Conservation (phyloP, 2,113 vertebrate species). For the Gobio gobio region DNA sequence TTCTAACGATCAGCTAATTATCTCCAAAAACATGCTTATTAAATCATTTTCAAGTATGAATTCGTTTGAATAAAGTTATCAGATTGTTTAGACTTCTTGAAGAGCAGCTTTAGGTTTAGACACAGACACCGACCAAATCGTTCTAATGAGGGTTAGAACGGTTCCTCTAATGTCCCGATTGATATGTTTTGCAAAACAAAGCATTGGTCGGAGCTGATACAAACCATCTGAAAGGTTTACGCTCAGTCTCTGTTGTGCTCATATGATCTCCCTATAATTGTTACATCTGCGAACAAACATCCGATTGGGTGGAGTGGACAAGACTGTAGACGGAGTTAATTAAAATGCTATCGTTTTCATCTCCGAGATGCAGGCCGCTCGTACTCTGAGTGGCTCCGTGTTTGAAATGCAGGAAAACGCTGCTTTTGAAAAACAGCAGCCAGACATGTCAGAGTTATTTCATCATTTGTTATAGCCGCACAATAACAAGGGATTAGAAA, state of each 20-base stretch:
- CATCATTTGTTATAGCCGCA: constrained; percentile 27
- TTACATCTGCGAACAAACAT: constrained; percentile 56
- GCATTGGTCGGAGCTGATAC: constrained; percentile 45
- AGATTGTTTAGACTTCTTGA: constrained; percentile 9
- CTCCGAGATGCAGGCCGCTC: constrained; percentile 20
- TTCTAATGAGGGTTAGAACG: constrained; percentile 44
- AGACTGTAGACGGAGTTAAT: constrained; percentile 51
- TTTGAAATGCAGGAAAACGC: constrained; percentile 47
- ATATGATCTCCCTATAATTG: constrained; percentile 40
- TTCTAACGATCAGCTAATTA: constrained; percentile 11
- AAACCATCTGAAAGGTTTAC: constrained; percentile 48
- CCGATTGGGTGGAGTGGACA: constrained; percentile 39
- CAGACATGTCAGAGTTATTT: constrained; percentile 36
- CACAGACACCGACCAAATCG: constrained; percentile 14
- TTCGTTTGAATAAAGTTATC: constrained; percentile 8
- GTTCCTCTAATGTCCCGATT: constrained; percentile 38
- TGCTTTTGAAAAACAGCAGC: constrained; percentile 39
- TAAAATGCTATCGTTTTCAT: constrained; percentile 59
- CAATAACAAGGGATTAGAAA: constrained; percentile 38
- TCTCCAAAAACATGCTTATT: not conserved
- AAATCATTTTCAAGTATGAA: not conserved
- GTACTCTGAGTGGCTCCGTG: constrained; percentile 6
- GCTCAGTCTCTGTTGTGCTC: constrained; percentile 38
- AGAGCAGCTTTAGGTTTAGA: constrained; percentile 26
- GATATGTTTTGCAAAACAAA: constrained; percentile 52